Evolutionary conservation across 1,140 invertebrate genomes (phyloP).

Genomic region (Melitaea cinxia): DNA sequence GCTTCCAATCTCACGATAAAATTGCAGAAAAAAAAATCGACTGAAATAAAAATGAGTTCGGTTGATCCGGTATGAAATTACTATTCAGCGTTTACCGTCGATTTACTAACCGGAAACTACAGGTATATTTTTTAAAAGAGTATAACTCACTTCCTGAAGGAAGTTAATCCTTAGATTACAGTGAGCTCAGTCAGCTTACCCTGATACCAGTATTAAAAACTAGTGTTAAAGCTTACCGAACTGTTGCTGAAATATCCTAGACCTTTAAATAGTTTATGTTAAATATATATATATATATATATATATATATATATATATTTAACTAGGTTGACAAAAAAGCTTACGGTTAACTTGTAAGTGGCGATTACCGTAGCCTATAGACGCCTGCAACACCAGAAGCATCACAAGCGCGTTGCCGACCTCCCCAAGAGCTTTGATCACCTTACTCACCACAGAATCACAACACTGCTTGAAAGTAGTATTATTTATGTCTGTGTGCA

Average conservation of each 20-base stretch:
- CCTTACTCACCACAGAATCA: no score
- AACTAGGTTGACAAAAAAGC: no score
- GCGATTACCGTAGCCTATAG: no score
- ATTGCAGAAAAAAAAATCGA: background rate
- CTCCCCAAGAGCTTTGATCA: no score
- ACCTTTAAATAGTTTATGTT: background rate
- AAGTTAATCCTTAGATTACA: constrained; percentile 3
- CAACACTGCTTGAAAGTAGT: no score
- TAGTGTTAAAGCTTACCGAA: constrained; percentile 6
- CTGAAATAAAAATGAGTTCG: background rate
- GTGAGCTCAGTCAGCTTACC: constrained; percentile 6
- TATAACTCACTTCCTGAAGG: background rate
- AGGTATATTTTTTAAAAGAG: constrained; percentile 6
- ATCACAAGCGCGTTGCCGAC: no score
- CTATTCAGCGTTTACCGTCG: background rate
- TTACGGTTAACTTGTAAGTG: no score
- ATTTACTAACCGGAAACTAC: constrained; percentile 3
- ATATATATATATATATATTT: no score
- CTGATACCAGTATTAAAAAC: constrained; percentile 18
- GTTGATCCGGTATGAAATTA: background rate
- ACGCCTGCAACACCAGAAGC: no score
- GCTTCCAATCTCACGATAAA: no score
- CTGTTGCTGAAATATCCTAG: constrained; percentile 10
- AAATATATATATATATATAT: no score
- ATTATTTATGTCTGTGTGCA: no score